These are phyloP conservation scores for Lamprotornis superbus DNA, from an alignment of 2,113 vertebrate species.

Conservation along the genomic window DNA sequence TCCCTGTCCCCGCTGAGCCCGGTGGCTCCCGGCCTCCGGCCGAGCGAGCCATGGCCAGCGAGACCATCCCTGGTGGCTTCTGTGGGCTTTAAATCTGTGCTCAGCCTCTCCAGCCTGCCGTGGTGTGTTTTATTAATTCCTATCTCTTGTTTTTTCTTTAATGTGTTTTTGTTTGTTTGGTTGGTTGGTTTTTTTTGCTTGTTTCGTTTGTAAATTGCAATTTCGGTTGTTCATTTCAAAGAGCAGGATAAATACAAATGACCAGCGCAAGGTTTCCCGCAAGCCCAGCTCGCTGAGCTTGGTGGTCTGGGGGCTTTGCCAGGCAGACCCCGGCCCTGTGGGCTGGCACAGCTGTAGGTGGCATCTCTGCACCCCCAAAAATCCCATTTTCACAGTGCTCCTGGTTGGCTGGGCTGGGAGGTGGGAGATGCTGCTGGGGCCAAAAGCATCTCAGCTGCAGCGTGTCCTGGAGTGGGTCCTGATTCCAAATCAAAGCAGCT, in stretches of 20 bases:
- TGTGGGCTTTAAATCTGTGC: neutral
- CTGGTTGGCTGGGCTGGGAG: neutral
- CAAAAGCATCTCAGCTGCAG: neutral
- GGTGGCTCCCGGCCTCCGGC: neutral
- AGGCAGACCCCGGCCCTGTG: neutral
- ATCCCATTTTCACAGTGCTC: neutral
- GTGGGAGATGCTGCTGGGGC: neutral
- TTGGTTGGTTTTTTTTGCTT: neutral
- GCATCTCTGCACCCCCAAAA: neutral
- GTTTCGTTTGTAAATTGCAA: neutral
- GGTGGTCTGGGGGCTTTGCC: neutral
- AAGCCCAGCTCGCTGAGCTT: fast-evolving
- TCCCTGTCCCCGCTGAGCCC: neutral
- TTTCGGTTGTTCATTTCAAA: neutral
- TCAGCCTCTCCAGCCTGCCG: neutral
- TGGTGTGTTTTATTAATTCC: neutral
- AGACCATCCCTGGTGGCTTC: neutral
- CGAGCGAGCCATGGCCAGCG: neutral
- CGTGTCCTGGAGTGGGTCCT: neutral
- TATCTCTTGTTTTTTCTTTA: neutral
- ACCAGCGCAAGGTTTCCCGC: fast-evolving
- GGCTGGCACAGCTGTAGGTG: neutral
- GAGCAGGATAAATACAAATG: neutral
- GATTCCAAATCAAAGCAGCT: neutral
- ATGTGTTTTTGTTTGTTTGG: neutral